These are phyloP conservation scores for Microctonus brassicae DNA, from an alignment of 2,888 invertebrate species.

Conservation along the genomic window DNA sequence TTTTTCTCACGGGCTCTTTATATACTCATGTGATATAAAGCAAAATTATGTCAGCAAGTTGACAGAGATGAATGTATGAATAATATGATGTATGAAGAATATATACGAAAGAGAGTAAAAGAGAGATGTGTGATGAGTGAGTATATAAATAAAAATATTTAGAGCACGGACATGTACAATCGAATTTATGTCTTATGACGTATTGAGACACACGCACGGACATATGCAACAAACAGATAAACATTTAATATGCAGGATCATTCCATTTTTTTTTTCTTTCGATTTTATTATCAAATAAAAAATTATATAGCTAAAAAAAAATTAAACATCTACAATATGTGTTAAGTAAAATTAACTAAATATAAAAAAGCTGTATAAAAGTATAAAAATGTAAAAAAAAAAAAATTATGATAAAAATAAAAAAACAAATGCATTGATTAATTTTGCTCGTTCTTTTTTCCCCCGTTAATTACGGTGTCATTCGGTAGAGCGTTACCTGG, in stretches of 20 bases:
- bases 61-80: constrained; percentile 36
- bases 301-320: constrained; percentile 27
- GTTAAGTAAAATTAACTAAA: constrained; percentile 17
- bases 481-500: constrained; percentile 69
- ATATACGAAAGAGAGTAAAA: constrained; percentile 32
- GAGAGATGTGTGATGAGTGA: constrained; percentile 14
- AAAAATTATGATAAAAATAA: constrained; percentile 37
- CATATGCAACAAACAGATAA: neutral
- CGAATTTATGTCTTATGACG: constrained; percentile 1
- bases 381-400: constrained; percentile 42
- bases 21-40: constrained; percentile 14
- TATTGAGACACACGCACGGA: neutral
- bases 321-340: constrained; percentile 26
- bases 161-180: constrained; percentile 39
- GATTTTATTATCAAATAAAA: constrained; percentile 33
- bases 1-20: neutral
- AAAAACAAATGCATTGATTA: constrained; percentile 39
- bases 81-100: constrained; percentile 41
- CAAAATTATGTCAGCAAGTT: constrained; percentile 31
- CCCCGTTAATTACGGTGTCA: constrained; percentile 55
- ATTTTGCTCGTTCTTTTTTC: constrained; percentile 4
- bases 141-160: constrained; percentile 43
- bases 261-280: constrained; percentile 11
- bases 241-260: constrained; percentile 22
- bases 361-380: constrained; percentile 44